Conservation (phyloP, 2,113 vertebrate genomes). For the Petrocephalus zakoni region DNA sequence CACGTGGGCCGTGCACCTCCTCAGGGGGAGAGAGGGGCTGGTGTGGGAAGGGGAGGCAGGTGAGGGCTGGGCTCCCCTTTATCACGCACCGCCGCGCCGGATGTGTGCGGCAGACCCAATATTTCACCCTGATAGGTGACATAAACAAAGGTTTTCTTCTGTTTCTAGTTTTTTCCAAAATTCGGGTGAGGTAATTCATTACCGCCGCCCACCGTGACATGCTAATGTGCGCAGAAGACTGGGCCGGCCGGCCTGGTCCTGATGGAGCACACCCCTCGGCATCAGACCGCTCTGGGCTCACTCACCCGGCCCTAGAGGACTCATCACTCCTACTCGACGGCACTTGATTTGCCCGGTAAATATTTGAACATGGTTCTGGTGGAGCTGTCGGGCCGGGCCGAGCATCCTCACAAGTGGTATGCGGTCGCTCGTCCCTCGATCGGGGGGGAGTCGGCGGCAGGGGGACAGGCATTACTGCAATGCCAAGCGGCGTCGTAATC, state of each 20-base stretch:
- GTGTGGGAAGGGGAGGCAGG: constrained; percentile 22
- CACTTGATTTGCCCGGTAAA: background rate
- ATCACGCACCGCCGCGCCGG: constrained; percentile 59
- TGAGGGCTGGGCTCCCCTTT: constrained; percentile 53
- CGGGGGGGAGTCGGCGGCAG: background rate
- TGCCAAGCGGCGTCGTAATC: background rate
- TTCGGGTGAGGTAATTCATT: constrained; percentile 60
- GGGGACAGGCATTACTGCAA: background rate
- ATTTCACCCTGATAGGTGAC: constrained; percentile 68
- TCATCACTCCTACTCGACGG: background rate
- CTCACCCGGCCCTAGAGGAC: constrained; percentile 15
- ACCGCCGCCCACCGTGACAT: constrained; percentile 47
- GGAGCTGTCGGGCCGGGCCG: background rate
- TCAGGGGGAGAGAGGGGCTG: constrained; percentile 26
- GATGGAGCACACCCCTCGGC: constrained; percentile 22
- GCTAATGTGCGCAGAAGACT: constrained; percentile 52
- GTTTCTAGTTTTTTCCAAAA: constrained; percentile 62
- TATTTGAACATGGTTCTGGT: background rate
- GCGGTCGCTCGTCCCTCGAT: background rate
- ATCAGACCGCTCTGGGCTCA: constrained; percentile 21
- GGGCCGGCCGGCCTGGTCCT: constrained; percentile 30
- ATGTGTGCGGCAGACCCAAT: constrained; percentile 56
- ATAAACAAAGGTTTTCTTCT: constrained; percentile 67
- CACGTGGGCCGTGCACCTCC: constrained; percentile 41
- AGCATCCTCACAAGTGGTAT: background rate